Evolutionary conservation across 2,888 invertebrate species (phyloP), one percentile per base, ranked within the genome.

Genomic region (Brachyopa scutellaris): DNA sequence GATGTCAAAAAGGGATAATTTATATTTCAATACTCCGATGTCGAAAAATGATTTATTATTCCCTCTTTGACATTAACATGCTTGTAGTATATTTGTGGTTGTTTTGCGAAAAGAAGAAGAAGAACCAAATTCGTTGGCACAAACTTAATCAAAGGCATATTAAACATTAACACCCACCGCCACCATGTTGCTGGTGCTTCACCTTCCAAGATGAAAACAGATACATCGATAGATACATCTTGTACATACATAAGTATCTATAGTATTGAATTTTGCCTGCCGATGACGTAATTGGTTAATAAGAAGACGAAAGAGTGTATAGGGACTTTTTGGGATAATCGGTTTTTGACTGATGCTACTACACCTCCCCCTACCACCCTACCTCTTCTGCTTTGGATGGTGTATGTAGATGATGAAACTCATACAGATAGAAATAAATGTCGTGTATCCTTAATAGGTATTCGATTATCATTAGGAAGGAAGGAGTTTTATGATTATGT

Each of bases 31-130:
- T 77, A 72, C 77, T 64, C 23, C 31, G 62, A 64, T 77, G 77
- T 82, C 82, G 77, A 82, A 76, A 77, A 76, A 82, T 82, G 82
- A 82, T 82, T 82, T 82, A 82, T 82, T 82, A 77, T 77, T 82
- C 77, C 64, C 66, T 72, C 70, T 77, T 70, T 82, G 77, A 82
- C 82, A 70, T 72, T 72, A 82, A 66, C 77, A 76, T 72, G 77
- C 77, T 70, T 80, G 77, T 74, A 82, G 77, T 38, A 61, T 51
- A 49, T n/a, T 40, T 38, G 59, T 40, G 64, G 82, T 69, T 62
- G 36, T 61, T 13, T 61, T 47, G 45, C 19, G 31, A 26, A 15
- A 49, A 26, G 19, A 1, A 8, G 26, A 8, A 0, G 9, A 9
- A 9, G 23, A 17, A 19, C n/a, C 4, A 59, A 66, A 19, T 74